Evolutionary conservation across 1,140 invertebrate species (phyloP), one percentile per base, ranked within the genome.

Genomic region (Micrasema longulum): DNA sequence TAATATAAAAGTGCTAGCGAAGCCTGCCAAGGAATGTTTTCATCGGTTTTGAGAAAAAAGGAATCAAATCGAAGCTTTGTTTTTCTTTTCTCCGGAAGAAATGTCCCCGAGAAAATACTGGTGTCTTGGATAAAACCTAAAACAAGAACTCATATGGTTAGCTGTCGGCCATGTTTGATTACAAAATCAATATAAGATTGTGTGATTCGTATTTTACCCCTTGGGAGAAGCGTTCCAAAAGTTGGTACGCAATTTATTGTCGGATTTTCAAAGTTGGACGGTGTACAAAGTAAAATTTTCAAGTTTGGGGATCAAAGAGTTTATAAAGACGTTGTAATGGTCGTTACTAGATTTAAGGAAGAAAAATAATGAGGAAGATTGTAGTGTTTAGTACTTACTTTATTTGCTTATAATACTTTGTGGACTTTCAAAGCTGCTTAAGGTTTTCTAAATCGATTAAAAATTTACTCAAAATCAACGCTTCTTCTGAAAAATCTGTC

Each of bases 161-260:
- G 16, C 9, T 60, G 55, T 41, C 55, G 11, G 31, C 55, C 55
- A 60, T 60, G 18, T 38, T 60, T 60, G 55, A 60, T 60, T 60
- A 60, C 36, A 41, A 60, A 60, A 60, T 60, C 55, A 43, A 60
- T 60, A 60, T 60, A 31, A 31, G 10, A 14, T 22, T 60, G 55
- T 38, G 55, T 60, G 55, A 60, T 60, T 26, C 50, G 50, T 16
- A 16, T 6, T 48, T n/a, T 31, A 14, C 52, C 4, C 5, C 6
- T 20, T 5, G 26, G 26, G 26, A 36, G 52, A 26, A 10, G 52
- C 43, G 6, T 16, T 1, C 43, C 7, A 31, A 31, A 31, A 31
- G 26, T 31, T 31, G 14, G 14, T 47, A 9, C 5, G n/a, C 43
- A 50, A 50, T 50, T 20, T 50, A 9, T 50, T 50, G 11, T 9